Evolutionary conservation across 2,113 vertebrate species (phyloP).

Genomic region (Puma concolor): DNA sequence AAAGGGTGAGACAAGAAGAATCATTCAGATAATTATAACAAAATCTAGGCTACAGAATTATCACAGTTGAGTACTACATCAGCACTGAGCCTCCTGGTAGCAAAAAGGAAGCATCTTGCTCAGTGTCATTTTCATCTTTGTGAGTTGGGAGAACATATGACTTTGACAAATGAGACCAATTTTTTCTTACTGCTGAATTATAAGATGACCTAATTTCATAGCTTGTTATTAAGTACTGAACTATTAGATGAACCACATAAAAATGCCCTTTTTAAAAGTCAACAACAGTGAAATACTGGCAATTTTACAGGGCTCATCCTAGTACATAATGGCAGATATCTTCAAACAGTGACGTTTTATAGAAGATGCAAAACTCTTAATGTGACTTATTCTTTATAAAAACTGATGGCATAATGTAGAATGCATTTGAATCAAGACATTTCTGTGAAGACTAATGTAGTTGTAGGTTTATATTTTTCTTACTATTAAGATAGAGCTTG

Average conservation of each 20-base stretch:
- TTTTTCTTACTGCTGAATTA: background rate
- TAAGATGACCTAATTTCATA: background rate
- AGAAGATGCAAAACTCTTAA: background rate
- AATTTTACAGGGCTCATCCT: background rate
- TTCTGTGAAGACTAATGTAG: background rate
- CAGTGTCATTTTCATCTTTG: background rate
- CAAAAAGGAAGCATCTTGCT: background rate
- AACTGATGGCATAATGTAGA: background rate
- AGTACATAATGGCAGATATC: background rate
- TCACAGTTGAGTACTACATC: background rate
- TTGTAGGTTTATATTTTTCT: conserved; percentile 3
- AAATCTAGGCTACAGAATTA: background rate
- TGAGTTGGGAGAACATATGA: background rate
- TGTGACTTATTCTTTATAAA: conserved; percentile 10
- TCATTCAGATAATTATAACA: background rate
- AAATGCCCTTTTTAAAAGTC: background rate
- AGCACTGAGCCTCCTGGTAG: background rate
- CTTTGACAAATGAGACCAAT: background rate
- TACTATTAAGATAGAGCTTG: background rate
- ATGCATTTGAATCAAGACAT: background rate
- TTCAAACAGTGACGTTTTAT: background rate
- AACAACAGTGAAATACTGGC: background rate
- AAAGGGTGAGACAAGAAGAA: background rate
- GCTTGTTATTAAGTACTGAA: background rate
- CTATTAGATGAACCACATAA: background rate